These are phyloP conservation scores for Melinopterus prodromus DNA, from an alignment of 2,888 invertebrate species.

Conservation along the genomic window DNA sequence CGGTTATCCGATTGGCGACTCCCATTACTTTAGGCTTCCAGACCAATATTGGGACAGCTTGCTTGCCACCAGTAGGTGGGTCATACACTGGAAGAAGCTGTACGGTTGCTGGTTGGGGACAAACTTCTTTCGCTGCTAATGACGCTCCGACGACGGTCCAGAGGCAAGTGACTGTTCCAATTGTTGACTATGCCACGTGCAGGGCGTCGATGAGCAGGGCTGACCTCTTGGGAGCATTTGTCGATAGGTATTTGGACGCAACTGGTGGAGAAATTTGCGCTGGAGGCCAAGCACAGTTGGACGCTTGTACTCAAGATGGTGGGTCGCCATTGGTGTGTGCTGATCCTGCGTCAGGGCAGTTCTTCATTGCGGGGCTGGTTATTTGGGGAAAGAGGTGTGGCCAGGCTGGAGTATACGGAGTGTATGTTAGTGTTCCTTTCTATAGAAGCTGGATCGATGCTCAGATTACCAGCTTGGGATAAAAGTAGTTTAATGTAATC, in stretches of 20 bases:
- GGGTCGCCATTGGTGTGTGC: conserved; percentile 75
- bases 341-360: conserved; percentile 61
- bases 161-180: conserved; percentile 79
- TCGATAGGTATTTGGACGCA: conserved; percentile 53
- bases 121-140: conserved; percentile 70
- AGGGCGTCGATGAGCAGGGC: conserved; percentile 48
- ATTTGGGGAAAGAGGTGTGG: conserved; percentile 82
- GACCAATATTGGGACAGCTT: conserved; percentile 68
- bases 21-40: conserved; percentile 51
- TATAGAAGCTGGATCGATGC: conserved; percentile 73
- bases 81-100: conserved; percentile 57
- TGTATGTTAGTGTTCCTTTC: conserved; percentile 77
- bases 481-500: conserved; percentile 50
- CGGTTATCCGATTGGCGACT: conserved; percentile 67
- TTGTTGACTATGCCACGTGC: conserved; percentile 67
- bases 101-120: conserved; percentile 88
- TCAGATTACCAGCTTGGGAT: conserved; percentile 15
- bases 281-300: conserved; percentile 52
- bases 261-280: conserved; percentile 54
- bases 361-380: conserved; percentile 73
- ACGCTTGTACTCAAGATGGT: conserved; percentile 67
- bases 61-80: conserved; percentile 63
- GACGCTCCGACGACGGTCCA: conserved; percentile 65
- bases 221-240: conserved; percentile 49
- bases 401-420: conserved; percentile 74